Evolutionary conservation across 2,113 vertebrate species (phyloP), one percentile per base, ranked within the genome.

Genomic region (Setophaga coronata): DNA sequence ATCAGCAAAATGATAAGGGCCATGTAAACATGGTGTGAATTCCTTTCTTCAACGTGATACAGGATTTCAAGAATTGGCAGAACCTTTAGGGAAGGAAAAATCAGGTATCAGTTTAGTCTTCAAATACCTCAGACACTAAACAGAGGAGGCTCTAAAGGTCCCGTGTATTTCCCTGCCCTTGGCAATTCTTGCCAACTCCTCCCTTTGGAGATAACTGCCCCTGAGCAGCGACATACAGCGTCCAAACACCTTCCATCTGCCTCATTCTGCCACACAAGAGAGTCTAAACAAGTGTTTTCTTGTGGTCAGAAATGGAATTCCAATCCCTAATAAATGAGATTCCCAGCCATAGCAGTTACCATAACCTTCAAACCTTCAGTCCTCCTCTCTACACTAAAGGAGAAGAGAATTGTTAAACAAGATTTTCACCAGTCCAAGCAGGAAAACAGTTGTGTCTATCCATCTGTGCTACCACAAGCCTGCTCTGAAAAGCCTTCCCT

Each of bases 11-110:
- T 99, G 53, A 99, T 99, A 81, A 99, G 99, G 57, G 99, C 99
- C 99, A 99, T 99, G 97, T 99, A 99, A 74, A 99, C 99, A 28
- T 99, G 99, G 95, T 99, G 99, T 42, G 99, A 99, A 94, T 99
- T 99, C 93, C 99, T 99, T 40, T 99, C 99, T 95, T 99, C 99
- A 24, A 99, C 99, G 2, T 99, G 99, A 97, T 99, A 99, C 33
- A 99, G 98, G 85, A 99, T 99, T 96, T 99, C 99, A 23, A 99
- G 98, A 96, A 99, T 99, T 33, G 99, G 99, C 91, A 99, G 96
- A 89, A 99, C 99, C 99, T 99, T 91, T 5, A 36, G 54, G 67
- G 74, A 70, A 94, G 36, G 82, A 60, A 93, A 82, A 95, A 57
- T 0, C 36, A 2, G 8, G 57, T 1, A 14, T 83, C n/a, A 84